phyloP scores from a whole-genome alignment of 2,888 invertebrate species.

The Oscheius onirici region DNA sequence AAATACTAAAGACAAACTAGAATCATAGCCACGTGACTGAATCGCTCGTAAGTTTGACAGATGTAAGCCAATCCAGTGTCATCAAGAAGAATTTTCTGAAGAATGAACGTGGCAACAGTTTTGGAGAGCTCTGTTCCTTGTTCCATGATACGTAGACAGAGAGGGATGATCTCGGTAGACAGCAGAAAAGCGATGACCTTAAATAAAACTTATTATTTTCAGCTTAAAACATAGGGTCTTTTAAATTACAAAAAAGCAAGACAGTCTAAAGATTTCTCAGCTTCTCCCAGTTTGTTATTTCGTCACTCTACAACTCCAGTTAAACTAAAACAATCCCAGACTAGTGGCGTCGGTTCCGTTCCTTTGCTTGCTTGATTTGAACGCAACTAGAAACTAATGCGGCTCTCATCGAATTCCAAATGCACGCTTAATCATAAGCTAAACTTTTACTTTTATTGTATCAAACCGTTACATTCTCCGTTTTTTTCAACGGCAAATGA shows the following conservation, averaged over 20 bases:
- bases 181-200: constrained; percentile 93
- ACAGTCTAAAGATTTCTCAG: too few species aligned
- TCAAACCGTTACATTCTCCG: too few species aligned
- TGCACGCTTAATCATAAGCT: too few species aligned
- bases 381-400: background rate
- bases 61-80: constrained; percentile 97
- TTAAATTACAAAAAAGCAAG: too few species aligned
- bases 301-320: too few species aligned
- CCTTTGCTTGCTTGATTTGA: too few species aligned
- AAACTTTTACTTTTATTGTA: background rate
- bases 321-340: too few species aligned
- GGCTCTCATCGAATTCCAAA: background rate
- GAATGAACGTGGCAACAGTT: constrained; percentile 97
- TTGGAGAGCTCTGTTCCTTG: constrained; percentile 97
- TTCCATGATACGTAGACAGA: constrained; percentile 98
- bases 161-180: constrained; percentile 97
- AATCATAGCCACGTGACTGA: constrained; percentile 99
- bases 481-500: too few species aligned
- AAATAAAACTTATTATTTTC: constrained; percentile 17
- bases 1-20: constrained; percentile 76
- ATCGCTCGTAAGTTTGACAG: constrained; percentile 98
- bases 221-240: too few species aligned
- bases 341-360: too few species aligned
- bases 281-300: too few species aligned
- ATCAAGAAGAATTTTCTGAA: constrained; percentile 94